Evolutionary conservation across 2,797 vertebrate genomes (phyloP).

Genomic region (Loris lydekkerianus): DNA sequence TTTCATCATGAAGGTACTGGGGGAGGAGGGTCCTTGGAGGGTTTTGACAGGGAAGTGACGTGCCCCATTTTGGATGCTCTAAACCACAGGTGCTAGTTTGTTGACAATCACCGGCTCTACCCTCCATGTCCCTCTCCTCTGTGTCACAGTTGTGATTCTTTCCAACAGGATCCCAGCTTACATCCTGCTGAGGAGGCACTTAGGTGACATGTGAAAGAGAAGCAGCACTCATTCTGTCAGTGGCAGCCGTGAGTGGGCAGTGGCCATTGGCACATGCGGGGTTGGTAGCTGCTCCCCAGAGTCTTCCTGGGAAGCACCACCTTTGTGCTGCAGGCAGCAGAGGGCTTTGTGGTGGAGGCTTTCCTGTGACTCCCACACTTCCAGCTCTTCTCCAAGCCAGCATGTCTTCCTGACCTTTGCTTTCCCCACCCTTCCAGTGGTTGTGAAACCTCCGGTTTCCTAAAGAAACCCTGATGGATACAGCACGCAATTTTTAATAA

Average conservation of each 20-base stretch:
- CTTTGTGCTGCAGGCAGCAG: neutral
- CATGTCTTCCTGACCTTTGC: neutral
- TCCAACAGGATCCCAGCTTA: neutral
- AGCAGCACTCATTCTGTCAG: neutral
- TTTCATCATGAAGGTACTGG: neutral
- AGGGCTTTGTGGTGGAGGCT: neutral
- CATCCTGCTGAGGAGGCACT: neutral
- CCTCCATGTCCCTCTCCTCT: neutral
- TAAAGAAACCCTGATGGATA: neutral
- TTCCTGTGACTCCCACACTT: neutral
- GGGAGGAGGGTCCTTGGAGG: neutral
- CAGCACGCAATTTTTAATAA: neutral
- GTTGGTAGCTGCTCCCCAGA: neutral
- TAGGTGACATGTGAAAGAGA: neutral
- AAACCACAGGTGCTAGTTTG: neutral
- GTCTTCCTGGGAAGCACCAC: neutral
- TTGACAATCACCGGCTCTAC: neutral
- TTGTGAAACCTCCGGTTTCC: neutral
- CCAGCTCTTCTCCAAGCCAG: neutral
- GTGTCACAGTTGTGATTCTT: neutral
- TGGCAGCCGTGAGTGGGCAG: neutral
- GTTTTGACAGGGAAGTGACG: neutral
- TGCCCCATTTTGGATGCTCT: neutral
- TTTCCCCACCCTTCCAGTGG: neutral
- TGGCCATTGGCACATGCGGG: neutral